phyloP scores from a whole-genome alignment of 1,140 invertebrate genomes.

The Dendroctonus valens region DNA sequence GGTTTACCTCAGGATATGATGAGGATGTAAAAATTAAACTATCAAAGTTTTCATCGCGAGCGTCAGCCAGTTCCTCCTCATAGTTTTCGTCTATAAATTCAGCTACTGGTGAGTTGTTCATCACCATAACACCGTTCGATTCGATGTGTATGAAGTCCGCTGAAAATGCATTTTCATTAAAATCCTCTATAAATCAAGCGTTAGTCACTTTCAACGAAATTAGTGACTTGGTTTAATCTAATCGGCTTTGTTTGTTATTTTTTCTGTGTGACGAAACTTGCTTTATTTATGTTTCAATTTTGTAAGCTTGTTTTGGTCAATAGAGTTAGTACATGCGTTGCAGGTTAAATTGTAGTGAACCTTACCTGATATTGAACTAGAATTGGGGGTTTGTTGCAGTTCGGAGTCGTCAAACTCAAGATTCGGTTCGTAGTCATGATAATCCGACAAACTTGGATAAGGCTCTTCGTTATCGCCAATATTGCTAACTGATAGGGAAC shows the following conservation, averaged over 20 bases:
- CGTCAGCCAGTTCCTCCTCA: slow-evolving; percentile 76
- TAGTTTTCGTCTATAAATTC: slow-evolving; percentile 79
- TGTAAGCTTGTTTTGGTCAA: too few species aligned
- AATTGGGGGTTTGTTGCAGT: slow-evolving; percentile 61
- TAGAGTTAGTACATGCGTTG: too few species aligned
- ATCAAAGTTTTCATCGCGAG: slow-evolving; percentile 44
- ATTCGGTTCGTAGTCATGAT: slow-evolving; percentile 91
- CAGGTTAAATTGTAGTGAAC: too few species aligned
- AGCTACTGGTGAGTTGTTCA: slow-evolving; percentile 45
- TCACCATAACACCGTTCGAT: slow-evolving; percentile 39
- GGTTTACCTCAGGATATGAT: slow-evolving; percentile 49
- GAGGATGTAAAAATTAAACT: slow-evolving; percentile 43
- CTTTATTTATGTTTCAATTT: too few species aligned
- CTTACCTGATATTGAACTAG: slow-evolving; percentile 52
- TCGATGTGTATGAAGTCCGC: slow-evolving; percentile 48
- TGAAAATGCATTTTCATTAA: slow-evolving; percentile 26
- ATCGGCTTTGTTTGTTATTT: background rate
- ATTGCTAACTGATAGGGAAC: slow-evolving; percentile 22
- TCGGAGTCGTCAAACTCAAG: slow-evolving; percentile 96
- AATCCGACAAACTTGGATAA: slow-evolving; percentile 85
- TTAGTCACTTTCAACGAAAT: background rate
- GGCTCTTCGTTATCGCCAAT: slow-evolving; percentile 71
- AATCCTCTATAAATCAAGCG: too few species aligned
- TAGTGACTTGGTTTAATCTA: background rate
- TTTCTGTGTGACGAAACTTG: too few species aligned